Evolutionary conservation across 2,888 invertebrate species (phyloP).

Genomic region (Hoplodrina blanda): DNA sequence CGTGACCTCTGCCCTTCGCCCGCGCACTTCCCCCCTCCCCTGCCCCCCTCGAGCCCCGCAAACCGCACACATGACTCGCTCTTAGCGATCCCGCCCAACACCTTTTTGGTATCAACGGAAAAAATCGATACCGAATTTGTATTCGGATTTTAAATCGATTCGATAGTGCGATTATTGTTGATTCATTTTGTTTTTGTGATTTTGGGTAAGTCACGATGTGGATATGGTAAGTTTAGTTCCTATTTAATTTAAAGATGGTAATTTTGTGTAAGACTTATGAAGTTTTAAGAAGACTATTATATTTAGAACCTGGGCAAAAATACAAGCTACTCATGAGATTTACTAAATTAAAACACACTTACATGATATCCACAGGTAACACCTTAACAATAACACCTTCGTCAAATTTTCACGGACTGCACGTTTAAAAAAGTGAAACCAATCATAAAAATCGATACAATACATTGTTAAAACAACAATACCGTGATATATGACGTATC

Average conservation of each 20-base stretch:
- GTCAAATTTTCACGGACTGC: slow-evolving; percentile 40
- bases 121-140: slow-evolving; percentile 80
- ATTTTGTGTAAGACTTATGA: not conserved
- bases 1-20: slow-evolving; percentile 87
- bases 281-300: too few relatives aligned
- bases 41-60: slow-evolving; percentile 46
- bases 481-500: slow-evolving; percentile 65
- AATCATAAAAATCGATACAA: slow-evolving; percentile 58
- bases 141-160: slow-evolving; percentile 61
- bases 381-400: slow-evolving; percentile 23
- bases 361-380: slow-evolving; percentile 15
- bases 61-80: slow-evolving; percentile 74
- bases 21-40: slow-evolving; percentile 68
- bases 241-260: slow-evolving; percentile 16
- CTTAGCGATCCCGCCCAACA: slow-evolving; percentile 85
- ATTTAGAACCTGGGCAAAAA: not conserved
- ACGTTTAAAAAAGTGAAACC: slow-evolving; percentile 38
- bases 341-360: not conserved
- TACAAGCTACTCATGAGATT: not conserved
- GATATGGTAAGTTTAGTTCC: slow-evolving; percentile 12
- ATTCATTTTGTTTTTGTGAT: slow-evolving; percentile 47
- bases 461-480: slow-evolving; percentile 64
- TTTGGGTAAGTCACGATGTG: slow-evolving; percentile 43
- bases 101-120: slow-evolving; percentile 82
- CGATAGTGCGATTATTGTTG: slow-evolving; percentile 49